These are phyloP conservation scores for Polyommatus icarus DNA, from an alignment of 2,888 invertebrate genomes.

Conservation along the genomic window DNA sequence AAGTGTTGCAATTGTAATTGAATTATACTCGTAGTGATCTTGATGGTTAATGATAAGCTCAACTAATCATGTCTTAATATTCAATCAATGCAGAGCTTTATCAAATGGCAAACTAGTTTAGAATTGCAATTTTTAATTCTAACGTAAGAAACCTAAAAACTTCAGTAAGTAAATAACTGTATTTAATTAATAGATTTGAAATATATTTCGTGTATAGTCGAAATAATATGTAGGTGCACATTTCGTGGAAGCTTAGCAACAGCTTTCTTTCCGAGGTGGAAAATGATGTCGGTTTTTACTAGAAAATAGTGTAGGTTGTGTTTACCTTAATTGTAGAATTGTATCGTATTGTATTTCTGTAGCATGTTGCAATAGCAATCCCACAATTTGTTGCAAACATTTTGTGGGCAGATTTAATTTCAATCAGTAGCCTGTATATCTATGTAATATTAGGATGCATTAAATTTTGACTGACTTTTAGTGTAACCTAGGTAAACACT, in stretches of 20 bases:
- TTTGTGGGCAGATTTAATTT: conserved; percentile 1
- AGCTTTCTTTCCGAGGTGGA: not conserved
- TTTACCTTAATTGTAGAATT: not conserved
- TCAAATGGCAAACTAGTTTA: too few relatives aligned
- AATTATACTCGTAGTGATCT: not conserved
- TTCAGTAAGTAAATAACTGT: too few relatives aligned
- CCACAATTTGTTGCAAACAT: not conserved
- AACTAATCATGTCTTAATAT: not conserved
- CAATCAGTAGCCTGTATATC: not conserved
- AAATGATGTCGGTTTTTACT: not conserved
- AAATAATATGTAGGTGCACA: not conserved
- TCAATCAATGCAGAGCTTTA: not conserved
- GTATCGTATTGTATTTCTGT: not conserved
- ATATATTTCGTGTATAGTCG: not conserved
- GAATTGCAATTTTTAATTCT: too few relatives aligned
- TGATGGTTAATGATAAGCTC: not conserved
- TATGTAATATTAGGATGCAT: too few relatives aligned
- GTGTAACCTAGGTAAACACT: too few relatives aligned
- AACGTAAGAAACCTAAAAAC: too few relatives aligned
- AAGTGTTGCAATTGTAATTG: conserved; percentile 14
- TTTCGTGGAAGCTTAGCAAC: too few relatives aligned
- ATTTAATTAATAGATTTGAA: too few relatives aligned
- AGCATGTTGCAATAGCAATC: not conserved
- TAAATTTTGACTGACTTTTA: too few relatives aligned
- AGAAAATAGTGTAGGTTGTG: not conserved